Evolutionary conservation across 2,113 vertebrate genomes (phyloP).

Genomic region (Cricetomys ansorgei): DNA sequence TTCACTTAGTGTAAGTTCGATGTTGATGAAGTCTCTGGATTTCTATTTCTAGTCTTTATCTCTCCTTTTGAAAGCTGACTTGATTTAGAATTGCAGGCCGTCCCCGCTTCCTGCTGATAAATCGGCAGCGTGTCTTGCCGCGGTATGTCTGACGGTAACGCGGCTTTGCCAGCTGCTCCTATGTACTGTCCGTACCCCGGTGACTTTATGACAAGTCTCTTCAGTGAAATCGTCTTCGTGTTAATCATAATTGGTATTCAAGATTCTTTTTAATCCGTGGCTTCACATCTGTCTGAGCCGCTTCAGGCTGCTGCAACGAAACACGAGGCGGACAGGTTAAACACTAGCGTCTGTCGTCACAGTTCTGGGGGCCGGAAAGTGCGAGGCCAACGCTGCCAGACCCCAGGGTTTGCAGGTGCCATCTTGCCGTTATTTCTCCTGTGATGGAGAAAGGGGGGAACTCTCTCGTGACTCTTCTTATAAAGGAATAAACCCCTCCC

Average conservation of each 20-base stretch:
- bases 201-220: not conserved
- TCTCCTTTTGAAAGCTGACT: slow-evolving; percentile 19
- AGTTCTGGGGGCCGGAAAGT: not conserved
- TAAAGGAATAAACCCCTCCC: not conserved
- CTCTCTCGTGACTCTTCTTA: not conserved
- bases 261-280: not conserved
- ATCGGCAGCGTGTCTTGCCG: not conserved
- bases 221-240: not conserved
- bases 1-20: not conserved
- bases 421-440: not conserved
- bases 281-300: not conserved
- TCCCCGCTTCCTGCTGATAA: not conserved
- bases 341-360: not conserved
- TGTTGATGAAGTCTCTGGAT: not conserved
- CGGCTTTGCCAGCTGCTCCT: not conserved
- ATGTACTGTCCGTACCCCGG: not conserved
- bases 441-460: not conserved
- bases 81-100: not conserved
- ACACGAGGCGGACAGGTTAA: not conserved
- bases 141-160: not conserved
- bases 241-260: not conserved
- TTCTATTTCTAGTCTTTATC: slow-evolving; percentile 13
- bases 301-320: not conserved
- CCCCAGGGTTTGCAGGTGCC: no score
- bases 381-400: not conserved